Base-by-base conservation (phyloP, 2,113 vertebrate genomes). In the Arizona elegans region DNA sequence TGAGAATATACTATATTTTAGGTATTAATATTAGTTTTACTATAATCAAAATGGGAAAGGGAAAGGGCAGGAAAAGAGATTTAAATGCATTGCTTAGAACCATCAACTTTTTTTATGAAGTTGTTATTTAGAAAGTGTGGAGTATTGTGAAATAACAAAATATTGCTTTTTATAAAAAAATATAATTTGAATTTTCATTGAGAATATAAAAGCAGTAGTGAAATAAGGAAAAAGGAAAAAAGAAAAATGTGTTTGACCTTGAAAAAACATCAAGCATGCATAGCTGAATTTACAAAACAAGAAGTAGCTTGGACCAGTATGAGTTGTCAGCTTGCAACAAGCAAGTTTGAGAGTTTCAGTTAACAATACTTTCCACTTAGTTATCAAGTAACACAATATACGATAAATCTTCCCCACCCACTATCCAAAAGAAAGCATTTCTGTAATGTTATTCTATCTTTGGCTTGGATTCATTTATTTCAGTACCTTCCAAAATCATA, bases 251-350 rank as follows among this genome's bases (percentile, higher is more conserved):
- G 47, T 52, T 89, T 90, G 26, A 59, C 87, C 85, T 47, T 91
- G 6, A 53, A 5, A 95, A 91, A 75, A 26, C 59, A 87, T 90
- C 55, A 65, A 87, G 52, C 53, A 56, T 89, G 6, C 85, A 12
- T 55, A 55, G 1, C 47, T 92, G 8, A 7, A 92, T 59, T 93
- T 95, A 87, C 54, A 93, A 91, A 95, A 65, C 26, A 75, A 95
- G 47, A 15, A 94, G 5, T 38, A 12, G 75, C 47, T 9, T 1
- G 29, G 43, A 2, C n/a, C 29, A 26, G 47, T 93, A 62, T 93
- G 47, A 94, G 55, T 81, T 56, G 59, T 29, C 23, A 29, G 47
- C 62, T n/a, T 92, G 90, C 89, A 43, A 29, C 23, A 88, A 58
- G 52, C 50, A 92, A 59, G 59, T 0, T 6, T 5, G 15, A 55